Evolutionary conservation across 2,888 invertebrate species (phyloP), one percentile per base, ranked within the genome.

Genomic region (Chromoteleia sp.): DNA sequence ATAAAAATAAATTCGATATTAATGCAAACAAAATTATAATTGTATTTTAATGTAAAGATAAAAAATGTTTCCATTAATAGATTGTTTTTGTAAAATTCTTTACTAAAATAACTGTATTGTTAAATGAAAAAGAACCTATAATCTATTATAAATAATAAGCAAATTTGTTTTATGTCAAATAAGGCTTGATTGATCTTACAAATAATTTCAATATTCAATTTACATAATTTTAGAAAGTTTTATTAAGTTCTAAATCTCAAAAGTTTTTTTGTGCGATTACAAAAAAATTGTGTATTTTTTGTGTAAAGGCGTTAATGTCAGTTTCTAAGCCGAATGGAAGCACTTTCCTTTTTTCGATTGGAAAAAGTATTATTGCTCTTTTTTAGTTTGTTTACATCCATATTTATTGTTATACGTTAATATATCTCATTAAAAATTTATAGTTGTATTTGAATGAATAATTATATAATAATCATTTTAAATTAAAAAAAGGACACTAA

Each of bases 191-290:
- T 4, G 6, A 25, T 25, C 25, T 2, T 25, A 25, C 2, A 25
- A 6, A 54, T 33, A 17, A 54, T 17, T 39, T 19, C 30, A 21
- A 58, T 39, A 39, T 17, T 21, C 52, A 10, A 21, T 58, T 58
- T 58, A 58, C 39, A 25, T 58, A 58, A 58, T 58, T 58, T 58
- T 58, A 58, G 58, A 58, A 58, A 58, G 58, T 58, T 1, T 50
- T 50, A 19, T 45, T 10, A 54, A 54, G 4, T 54, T 54, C 1
- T 8, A 21, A 48, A 48, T 21, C 17, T 21, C n/a, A n/a, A n/a
- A 25, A 48, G 21, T 19, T 21, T 15, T 52, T 56, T 56, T 12
- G 15, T 8, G 4, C 3, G 43, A 2, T 43, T 15, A 43, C 1
- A 43, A 43, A 43, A 43, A 15, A n/a, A n/a, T n/a, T n/a, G n/a